A percentile compares a stretch with the other conserved stretches of the same genome.
phyloP scores from a whole-genome alignment of 2,888 invertebrate species.

The Andrena chrysosceles region DNA sequence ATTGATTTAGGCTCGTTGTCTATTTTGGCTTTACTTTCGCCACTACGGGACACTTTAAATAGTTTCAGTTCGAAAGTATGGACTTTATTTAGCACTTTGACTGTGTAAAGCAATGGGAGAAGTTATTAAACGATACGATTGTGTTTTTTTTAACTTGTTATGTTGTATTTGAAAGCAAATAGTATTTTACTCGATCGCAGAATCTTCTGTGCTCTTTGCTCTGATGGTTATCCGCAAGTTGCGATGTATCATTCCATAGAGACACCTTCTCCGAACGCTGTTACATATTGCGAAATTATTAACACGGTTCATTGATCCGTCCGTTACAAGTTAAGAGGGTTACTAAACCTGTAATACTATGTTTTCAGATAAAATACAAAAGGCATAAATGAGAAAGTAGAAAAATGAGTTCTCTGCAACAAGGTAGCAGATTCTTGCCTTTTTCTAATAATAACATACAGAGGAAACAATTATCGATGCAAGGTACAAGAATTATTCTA shows the following conservation, averaged over 20 bases:
- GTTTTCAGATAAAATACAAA: conserved; percentile 85
- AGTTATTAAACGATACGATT: too few species aligned
- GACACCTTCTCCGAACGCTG: background rate
- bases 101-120: too few species aligned
- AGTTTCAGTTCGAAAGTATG: too few species aligned
- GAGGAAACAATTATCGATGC: conserved; percentile 87
- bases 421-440: conserved; percentile 87
- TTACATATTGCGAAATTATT: background rate
- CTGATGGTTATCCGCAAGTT: too few species aligned
- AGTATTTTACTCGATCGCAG: too few species aligned
- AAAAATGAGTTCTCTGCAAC: conserved; percentile 88
- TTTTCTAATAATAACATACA: conserved; percentile 87
- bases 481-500: conserved; percentile 73
- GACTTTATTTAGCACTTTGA: too few species aligned
- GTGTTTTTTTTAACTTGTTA: too few species aligned
- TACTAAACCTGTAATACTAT: background rate
- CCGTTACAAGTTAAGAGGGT: background rate
- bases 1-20: background rate
- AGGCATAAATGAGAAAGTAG: conserved; percentile 79
- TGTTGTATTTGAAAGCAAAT: too few species aligned
- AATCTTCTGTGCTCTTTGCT: too few species aligned
- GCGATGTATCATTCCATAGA: too few species aligned
- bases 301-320: background rate
- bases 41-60: too few species aligned
- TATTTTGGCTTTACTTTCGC: too few species aligned